Base-by-base conservation (phyloP, 1,140 invertebrate genomes). In the Glossosoma conforme region DNA sequence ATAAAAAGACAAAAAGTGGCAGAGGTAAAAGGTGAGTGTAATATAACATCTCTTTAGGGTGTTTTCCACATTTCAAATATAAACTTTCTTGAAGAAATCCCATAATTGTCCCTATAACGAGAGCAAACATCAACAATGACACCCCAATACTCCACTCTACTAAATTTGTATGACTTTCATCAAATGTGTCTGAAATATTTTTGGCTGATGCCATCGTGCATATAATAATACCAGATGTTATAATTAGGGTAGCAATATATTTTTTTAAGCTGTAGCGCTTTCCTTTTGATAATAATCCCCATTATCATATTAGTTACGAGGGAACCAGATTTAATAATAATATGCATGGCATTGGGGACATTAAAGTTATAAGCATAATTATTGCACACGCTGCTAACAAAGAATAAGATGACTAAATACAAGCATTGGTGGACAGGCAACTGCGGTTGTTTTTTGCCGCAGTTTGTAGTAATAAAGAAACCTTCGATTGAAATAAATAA, bases 261-360 rank as follows among this genome's bases (percentile, higher is more conserved):
- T 58, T 58, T 33, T 44, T 20, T 18, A 28, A 25, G 2, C 42
- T 24, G 28, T 58, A 58, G 9, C 44, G 35, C 22, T 19, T 36
- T 10, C 43, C 25, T 18, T 41, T n/a, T 24, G 32, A 58, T 42
- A n/a, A 54, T 10, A 18, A 51, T 43, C 19, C 52, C 52, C 28
- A 58, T 22, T 3, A 24, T 38, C 51, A 54, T 54, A 35, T 54
- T 58, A 5, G 56, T 49, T 1, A 54, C 44, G 9, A 58, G 40
- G 14, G 56, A 58, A 8, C 56, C 55, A 22, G 55, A 58, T 50
- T 58, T 58, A 18, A 58, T 58, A 6, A 58, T 58, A n/a, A 58
- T 58, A 28, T 58, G 55, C 19, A 58, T 36, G 2, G 51, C 45
- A 9, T 33, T 58, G 11, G 55, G 55, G 5, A 58, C 51, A 24